Evolutionary conservation across 2,113 vertebrate species (phyloP), one percentile per base, ranked within the genome.

Genomic region (Megalops atlanticus): DNA sequence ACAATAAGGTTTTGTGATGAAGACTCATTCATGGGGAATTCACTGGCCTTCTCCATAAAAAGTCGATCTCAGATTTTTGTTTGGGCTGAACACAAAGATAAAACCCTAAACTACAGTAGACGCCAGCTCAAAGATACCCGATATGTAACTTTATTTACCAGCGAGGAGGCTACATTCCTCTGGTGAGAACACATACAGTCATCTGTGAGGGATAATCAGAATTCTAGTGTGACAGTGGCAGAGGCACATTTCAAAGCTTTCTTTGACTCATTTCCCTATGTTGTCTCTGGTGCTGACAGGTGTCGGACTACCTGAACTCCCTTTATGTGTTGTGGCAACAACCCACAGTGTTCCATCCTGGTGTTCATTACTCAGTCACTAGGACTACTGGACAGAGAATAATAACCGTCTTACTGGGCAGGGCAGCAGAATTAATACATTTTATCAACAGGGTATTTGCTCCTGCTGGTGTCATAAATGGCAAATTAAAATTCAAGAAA

Each of bases 1-100:
- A 85, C 84, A 85, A 78, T 81, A 58, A 81, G 39, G 4, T 39
- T 81, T 86, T 81, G 74, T 82, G 84, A 87, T 52, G 47, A 81
- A 84, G 75, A 84, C 33, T 80, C 76, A 74, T 79, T 85, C 45
- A n/a, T 43, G 58, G 16, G 45, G 68, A n/a, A n/a, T n/a, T n/a
- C n/a, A n/a, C 33, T 52, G 69, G 35, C 15, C 27, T 68, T 77
- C 31, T 12, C 33, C 6, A 75, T 24, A 24, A 83, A 49, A n/a
- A 4, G 70, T 78, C 68, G 74, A 80, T 14, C 31, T 43, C 54
- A 43, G n/a, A n/a, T n/a, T n/a, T 73, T 83, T 85, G 54, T 73
- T 79, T 76, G 15, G 40, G 40, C n/a, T 41, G 72, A 38, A 35
- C 27, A 24, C 71, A 39, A 27, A 74, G 69, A 52, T 84, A 49